These are phyloP conservation scores for Amblyjoppa proteus DNA, from an alignment of 2,888 invertebrate genomes.

Conservation along the genomic window DNA sequence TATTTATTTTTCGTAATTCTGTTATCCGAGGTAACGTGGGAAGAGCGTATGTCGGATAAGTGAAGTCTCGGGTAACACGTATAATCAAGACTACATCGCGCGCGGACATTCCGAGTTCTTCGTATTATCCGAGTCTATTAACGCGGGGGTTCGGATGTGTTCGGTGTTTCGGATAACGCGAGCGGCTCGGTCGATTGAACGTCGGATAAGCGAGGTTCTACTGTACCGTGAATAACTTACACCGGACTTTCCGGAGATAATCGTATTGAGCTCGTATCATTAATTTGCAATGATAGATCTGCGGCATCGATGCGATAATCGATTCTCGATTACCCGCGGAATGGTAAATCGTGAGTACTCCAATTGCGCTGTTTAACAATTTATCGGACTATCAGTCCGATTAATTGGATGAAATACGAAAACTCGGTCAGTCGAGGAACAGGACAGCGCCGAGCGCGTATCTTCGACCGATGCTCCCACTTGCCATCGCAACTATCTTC, in stretches of 20 bases:
- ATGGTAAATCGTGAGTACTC: neutral
- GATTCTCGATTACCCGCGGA: constrained; percentile 18
- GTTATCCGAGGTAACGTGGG: too few relatives aligned
- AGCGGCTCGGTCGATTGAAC: too few relatives aligned
- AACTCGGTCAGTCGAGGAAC: neutral
- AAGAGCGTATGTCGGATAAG: too few relatives aligned
- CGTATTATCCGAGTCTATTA: too few relatives aligned
- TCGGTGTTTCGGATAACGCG: too few relatives aligned
- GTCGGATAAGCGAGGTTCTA: too few relatives aligned
- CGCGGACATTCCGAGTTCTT: too few relatives aligned
- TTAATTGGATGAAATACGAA: neutral
- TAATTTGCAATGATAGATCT: constrained; percentile 37
- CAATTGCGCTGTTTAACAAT: constrained; percentile 22
- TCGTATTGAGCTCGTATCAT: neutral
- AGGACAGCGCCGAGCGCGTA: neutral
- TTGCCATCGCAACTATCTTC: constrained; percentile 5
- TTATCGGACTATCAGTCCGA: neutral
- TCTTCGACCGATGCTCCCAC: constrained; percentile 6
- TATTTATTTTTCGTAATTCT: too few relatives aligned
- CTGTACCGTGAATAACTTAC: neutral
- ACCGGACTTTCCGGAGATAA: neutral
- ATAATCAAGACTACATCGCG: too few relatives aligned
- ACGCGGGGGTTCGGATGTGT: too few relatives aligned
- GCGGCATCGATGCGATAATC: neutral
- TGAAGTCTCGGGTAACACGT: too few relatives aligned